Evolutionary conservation across 2,888 invertebrate species (phyloP).

Genomic region (Sympetrum striolatum): DNA sequence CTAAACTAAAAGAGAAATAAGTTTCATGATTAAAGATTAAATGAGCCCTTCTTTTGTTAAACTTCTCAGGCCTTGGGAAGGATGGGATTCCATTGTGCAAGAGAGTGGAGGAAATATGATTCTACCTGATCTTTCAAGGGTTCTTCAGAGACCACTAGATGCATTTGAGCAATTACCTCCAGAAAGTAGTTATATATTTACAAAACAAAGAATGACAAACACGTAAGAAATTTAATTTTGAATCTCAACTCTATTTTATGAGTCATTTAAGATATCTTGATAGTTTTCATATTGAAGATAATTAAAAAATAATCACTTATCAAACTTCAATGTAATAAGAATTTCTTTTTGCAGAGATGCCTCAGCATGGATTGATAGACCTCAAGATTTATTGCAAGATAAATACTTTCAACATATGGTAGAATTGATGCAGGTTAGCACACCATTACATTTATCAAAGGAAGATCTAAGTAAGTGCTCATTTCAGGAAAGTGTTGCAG

Average conservation of each 20-base stretch:
- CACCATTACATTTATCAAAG: conserved; percentile 25
- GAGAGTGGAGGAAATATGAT: conserved; percentile 49
- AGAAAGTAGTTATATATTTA: neutral
- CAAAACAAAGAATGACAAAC: conserved; percentile 12
- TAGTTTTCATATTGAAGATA: no score
- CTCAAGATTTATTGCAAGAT: conserved; percentile 50
- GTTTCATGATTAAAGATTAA: no score
- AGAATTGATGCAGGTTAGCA: conserved; percentile 50
- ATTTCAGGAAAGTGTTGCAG: neutral
- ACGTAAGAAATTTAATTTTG: neutral
- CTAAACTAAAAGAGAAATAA: no score
- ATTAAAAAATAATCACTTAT: no score
- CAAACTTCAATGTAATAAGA: neutral
- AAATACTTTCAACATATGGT: conserved; percentile 50
- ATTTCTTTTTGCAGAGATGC: neutral
- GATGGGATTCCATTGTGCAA: conserved; percentile 28
- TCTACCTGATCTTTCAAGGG: conserved; percentile 52
- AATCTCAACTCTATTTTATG: no score
- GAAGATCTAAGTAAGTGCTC: conserved; percentile 29
- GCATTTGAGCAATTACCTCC: neutral
- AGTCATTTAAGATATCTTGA: no score
- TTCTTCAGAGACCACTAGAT: conserved; percentile 44
- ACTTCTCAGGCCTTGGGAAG: neutral
- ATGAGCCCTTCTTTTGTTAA: neutral
- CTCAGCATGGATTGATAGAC: conserved; percentile 50